These are phyloP conservation scores for Rhadina sibilatrix DNA, from an alignment of 2,113 vertebrate genomes.

Conservation along the genomic window DNA sequence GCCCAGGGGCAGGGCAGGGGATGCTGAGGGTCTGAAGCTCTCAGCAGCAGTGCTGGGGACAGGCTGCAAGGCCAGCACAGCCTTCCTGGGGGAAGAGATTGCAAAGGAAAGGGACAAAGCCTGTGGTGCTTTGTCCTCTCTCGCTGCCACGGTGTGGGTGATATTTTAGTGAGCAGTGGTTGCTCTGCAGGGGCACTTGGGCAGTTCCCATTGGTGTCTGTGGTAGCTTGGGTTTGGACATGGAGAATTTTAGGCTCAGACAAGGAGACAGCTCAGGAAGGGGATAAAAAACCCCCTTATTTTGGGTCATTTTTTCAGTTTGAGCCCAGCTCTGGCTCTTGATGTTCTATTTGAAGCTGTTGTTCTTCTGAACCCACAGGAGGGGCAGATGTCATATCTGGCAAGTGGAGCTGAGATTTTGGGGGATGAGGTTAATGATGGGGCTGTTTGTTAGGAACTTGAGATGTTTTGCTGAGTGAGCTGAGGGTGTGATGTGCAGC, in stretches of 20 bases:
- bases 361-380: not conserved
- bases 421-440: not conserved
- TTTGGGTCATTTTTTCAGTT: not conserved
- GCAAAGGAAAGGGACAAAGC: not conserved
- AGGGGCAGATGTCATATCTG: not conserved
- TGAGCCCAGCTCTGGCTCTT: not conserved
- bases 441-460: not conserved
- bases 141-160: accelerated
- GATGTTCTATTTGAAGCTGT: not conserved
- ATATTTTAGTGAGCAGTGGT: not conserved
- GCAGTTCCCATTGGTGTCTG: accelerated
- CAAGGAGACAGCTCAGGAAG: not conserved
- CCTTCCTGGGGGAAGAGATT: not conserved
- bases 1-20: not conserved
- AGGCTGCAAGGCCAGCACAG: not conserved
- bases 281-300: accelerated
- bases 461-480: constrained; percentile 11
- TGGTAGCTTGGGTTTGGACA: not conserved
- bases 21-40: not conserved
- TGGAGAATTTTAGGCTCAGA: not conserved
- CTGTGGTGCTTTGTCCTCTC: accelerated
- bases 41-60: not conserved
- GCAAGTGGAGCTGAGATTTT: not conserved
- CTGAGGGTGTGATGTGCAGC: not conserved
- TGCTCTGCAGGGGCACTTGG: not conserved